Conservation (phyloP, 2,797 vertebrate genomes). For the Amazona finschi region DNA sequence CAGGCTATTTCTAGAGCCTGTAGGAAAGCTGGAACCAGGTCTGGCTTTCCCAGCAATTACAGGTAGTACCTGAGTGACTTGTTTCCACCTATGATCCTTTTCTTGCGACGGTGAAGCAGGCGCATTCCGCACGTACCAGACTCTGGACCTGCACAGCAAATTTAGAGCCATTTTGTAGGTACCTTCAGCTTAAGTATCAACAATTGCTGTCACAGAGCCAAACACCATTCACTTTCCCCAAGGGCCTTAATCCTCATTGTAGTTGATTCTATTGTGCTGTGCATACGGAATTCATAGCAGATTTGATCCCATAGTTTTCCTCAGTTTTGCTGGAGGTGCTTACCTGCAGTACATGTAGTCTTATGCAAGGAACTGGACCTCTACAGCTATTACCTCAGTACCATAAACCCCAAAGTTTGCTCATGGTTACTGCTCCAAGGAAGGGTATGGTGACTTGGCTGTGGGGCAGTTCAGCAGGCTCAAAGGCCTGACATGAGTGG, state of each 20-base stretch:
- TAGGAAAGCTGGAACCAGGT: background rate
- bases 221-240: background rate
- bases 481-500: background rate
- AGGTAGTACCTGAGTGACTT: conserved; percentile 82
- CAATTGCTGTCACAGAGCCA: background rate
- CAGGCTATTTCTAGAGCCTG: background rate
- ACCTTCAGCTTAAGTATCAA: background rate
- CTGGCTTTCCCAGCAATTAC: background rate
- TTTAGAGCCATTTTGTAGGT: background rate
- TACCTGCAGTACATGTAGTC: background rate
- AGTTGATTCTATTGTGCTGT: background rate
- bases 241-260: background rate
- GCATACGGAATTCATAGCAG: background rate
- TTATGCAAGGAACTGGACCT: background rate
- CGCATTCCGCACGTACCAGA: conserved; percentile 66
- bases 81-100: conserved; percentile 86
- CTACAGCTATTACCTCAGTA: background rate
- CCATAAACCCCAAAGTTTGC: background rate
- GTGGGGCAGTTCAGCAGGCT: background rate
- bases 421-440: background rate
- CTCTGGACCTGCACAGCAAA: conserved; percentile 46
- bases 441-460: background rate
- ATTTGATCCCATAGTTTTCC: background rate
- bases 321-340: background rate
- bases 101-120: conserved; percentile 72